phyloP scores from a whole-genome alignment of 2,888 invertebrate species.

The Lomographa bimaculata region DNA sequence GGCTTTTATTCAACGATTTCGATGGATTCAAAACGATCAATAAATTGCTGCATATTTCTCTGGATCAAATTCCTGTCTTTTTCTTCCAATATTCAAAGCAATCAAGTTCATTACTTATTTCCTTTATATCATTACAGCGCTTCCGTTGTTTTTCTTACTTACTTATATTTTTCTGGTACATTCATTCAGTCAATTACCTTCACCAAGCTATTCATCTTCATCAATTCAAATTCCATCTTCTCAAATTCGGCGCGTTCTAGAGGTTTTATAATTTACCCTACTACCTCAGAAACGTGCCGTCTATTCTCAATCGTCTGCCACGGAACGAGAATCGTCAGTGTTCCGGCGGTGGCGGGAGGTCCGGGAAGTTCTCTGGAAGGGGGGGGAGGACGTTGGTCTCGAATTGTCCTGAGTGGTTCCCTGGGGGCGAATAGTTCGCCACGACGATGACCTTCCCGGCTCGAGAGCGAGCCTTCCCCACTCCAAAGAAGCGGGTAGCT shows the following conservation, averaged over 20 bases:
- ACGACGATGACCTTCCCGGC: constrained; percentile 92
- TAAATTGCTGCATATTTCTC: no score
- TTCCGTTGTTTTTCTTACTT: no score
- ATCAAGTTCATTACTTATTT: constrained; percentile 1
- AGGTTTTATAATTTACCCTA: no score
- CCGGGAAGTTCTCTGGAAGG: constrained; percentile 83
- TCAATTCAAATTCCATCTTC: no score
- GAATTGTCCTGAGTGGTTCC: constrained; percentile 89
- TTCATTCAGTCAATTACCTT: no score
- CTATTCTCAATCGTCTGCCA: constrained; percentile 68
- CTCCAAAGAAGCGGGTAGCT: constrained; percentile 89
- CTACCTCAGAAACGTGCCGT: constrained; percentile 69
- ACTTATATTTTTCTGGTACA: no score
- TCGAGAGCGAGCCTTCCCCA: constrained; percentile 91
- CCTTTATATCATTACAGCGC: neutral
- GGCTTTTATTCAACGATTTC: no score
- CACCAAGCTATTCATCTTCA: no score
- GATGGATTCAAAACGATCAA: no score
- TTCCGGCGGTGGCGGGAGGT: constrained; percentile 59
- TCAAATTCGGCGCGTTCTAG: no score
- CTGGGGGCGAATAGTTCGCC: constrained; percentile 92
- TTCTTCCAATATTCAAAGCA: neutral
- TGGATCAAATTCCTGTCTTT: neutral
- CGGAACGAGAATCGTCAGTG: constrained; percentile 77
- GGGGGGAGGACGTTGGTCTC: constrained; percentile 91